Base-by-base conservation (phyloP, 2,888 invertebrate species). In the Agrotis ipsilon region DNA sequence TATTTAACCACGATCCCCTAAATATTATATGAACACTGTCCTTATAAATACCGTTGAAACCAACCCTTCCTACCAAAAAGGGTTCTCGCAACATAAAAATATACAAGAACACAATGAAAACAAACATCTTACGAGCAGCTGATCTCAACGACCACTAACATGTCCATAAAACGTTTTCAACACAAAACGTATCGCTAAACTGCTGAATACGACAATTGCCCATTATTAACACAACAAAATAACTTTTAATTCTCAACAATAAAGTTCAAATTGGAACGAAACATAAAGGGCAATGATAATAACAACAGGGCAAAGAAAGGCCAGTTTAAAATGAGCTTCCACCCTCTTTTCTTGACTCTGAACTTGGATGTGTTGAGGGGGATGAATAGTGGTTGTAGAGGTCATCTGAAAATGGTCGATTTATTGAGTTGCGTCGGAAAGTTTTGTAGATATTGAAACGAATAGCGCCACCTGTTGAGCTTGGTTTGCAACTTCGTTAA, bases 371-470 rank as follows among this genome's bases (percentile, higher is more conserved):
- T 75, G 67, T 70, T 59, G 64, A 70, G 83, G 81, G 81, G 66
- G 69, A 46, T 67, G 61, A 74, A 73, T 82, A 67, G 80, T 45
- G 63, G 59, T 75, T 81, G 76, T 76, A 80, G 72, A 81, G 86
- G 71, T 91, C 94, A 76, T 72, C 71, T 87, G 81, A 84, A 80
- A 82, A 59, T 93, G 94, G 95, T 89, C 95, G 93, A 90, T 94
- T 94, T 94, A 92, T 94, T 91, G 93, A 94, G 94, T 92, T 91
- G 92, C 92, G 92, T 92, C 92, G 91, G 93, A 92, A 95, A 95
- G 93, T 96, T 96, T 95, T 93, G 94, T 92, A 93, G 94, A 94
- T 95, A 96, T 95, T 96, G 95, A 96, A 96, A 95, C 93, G 94
- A 95, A 95, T 94, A 91, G 92, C 91, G 91, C 92, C 94, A 96